Evolutionary conservation across 2,113 vertebrate genomes (phyloP), one percentile per base, ranked within the genome.

Genomic region (Halcyon malimbica): DNA sequence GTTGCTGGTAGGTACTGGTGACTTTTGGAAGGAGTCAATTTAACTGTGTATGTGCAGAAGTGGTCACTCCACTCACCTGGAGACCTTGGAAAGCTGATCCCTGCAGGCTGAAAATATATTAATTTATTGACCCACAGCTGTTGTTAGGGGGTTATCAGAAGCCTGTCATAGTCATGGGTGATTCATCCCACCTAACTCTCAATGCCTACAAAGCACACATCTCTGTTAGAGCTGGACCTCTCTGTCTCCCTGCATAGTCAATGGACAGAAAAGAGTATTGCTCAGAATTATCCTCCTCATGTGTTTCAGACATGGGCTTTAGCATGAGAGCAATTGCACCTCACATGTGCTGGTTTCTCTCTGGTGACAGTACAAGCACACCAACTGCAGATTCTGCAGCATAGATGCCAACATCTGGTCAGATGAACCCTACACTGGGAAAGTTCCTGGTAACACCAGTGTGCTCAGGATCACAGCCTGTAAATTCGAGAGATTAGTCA

Each of bases 371-470:
- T 10, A 13, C 69, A 79, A 53, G 56, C 48, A 18, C 19, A 8
- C 10, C 0, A 0, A 25, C 2, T 13, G 37, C 68, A 86, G 83
- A 51, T 10, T 59, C 42, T 63, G 68, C 26, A 41, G 54, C 23
- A 46, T 1, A 70, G 48, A 23, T 51, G 9, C 21, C 85, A 42
- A 16, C 31, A 19, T 67, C 54, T 67, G 46, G 4, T 42, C 0
- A 0, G 60, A 18, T 41, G 42, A 83, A 56, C 74, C 79, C 46
- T 28, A 17, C 0, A 0, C 48, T 68, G 51, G 62, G 33, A 70
- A 86, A 71, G 59, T 15, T 60, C 31, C 68, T 60, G 57, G 1
- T 76, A 28, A 44, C 0, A 1, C 7, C 24, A 3, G 0, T 21
- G 56, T 13, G 37, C 42, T 64, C 0, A 2, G 69, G 41, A 26